These are phyloP conservation scores for Contarinia nasturtii DNA, from an alignment of 1,140 invertebrate species.

Conservation along the genomic window DNA sequence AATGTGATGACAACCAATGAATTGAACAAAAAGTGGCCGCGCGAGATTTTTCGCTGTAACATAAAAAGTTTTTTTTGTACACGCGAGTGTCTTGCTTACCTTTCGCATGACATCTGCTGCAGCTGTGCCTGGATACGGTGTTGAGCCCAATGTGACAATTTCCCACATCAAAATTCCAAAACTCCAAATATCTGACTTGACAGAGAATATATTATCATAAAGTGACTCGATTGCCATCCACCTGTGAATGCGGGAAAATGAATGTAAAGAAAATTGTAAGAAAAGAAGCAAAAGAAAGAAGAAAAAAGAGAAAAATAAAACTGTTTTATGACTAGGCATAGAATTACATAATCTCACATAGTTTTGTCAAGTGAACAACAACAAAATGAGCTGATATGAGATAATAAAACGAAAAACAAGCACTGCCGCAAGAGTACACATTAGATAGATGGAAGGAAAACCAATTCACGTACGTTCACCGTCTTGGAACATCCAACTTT, in stretches of 20 bases:
- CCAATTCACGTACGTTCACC: too few relatives aligned
- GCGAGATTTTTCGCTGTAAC: neutral
- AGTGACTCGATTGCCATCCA: constrained; percentile 93
- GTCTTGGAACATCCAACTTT: too few relatives aligned
- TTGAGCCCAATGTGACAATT: constrained; percentile 78
- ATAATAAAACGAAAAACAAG: too few relatives aligned
- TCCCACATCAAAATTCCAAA: constrained; percentile 88
- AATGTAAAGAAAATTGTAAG: too few relatives aligned
- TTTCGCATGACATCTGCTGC: constrained; percentile 66
- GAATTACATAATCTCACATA: neutral
- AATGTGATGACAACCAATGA: neutral
- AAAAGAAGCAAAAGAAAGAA: neutral
- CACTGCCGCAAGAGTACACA: too few relatives aligned
- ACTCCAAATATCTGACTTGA: constrained; percentile 85
- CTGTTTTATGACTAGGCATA: neutral
- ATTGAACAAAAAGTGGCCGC: neutral
- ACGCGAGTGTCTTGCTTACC: constrained; percentile 21
- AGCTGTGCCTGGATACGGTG: constrained; percentile 71
- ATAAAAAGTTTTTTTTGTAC: neutral
- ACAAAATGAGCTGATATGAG: too few relatives aligned
- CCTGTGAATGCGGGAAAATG: constrained; percentile 25
- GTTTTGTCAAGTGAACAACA: too few relatives aligned
- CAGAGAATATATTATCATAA: constrained; percentile 77
- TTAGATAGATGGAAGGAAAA: too few relatives aligned
- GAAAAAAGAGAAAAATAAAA: neutral